These are phyloP conservation scores for Dicrostonyx torquatus DNA, from an alignment of 2,797 vertebrate species.

Conservation along the genomic window DNA sequence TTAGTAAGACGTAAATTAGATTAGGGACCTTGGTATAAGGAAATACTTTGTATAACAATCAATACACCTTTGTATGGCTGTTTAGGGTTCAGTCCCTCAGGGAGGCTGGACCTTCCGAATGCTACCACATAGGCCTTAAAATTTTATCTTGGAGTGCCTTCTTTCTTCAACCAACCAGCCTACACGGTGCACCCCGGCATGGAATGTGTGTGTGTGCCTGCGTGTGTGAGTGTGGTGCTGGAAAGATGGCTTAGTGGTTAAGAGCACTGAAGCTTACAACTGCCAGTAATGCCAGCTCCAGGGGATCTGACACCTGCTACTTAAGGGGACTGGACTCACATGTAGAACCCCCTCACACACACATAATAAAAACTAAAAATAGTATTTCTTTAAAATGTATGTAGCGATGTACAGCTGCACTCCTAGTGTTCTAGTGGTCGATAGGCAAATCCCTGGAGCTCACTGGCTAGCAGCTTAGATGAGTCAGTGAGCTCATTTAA, in stretches of 20 bases:
- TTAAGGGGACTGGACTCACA: neutral
- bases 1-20: neutral
- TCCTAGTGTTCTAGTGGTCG: neutral
- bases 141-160: neutral
- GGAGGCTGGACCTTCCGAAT: neutral
- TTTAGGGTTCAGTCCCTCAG: neutral
- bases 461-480: neutral
- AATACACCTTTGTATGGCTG: neutral
- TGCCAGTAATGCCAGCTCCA: neutral
- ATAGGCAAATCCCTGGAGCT: neutral
- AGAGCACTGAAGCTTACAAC: neutral
- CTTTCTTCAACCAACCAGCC: neutral
- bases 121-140: neutral
- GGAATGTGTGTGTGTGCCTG: too few species aligned
- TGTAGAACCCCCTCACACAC: neutral
- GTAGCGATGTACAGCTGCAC: neutral
- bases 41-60: neutral
- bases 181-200: neutral
- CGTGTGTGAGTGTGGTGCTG: neutral
- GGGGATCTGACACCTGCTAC: neutral
- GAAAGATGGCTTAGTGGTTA: neutral
- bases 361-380: neutral
- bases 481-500: neutral
- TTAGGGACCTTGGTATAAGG: neutral
- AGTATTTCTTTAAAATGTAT: neutral